These are phyloP conservation scores for Galeopsomyia nigrocyanea DNA, from an alignment of 2,888 invertebrate genomes.

Conservation along the genomic window DNA sequence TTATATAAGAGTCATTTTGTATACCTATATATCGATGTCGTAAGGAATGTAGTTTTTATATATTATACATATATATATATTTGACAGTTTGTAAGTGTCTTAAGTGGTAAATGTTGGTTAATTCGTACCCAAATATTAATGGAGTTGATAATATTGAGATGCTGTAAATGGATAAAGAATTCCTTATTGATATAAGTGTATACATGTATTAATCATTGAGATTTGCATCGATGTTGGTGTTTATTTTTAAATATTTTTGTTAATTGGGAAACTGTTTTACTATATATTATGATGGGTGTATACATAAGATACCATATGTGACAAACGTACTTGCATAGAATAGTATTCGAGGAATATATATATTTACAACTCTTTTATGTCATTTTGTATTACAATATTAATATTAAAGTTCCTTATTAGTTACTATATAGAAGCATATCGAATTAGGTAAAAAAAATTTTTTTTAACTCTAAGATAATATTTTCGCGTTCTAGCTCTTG, in stretches of 20 bases:
- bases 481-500: background rate
- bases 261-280: background rate
- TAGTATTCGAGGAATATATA: conserved; percentile 12
- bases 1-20: conserved; percentile 47
- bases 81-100: conserved; percentile 62
- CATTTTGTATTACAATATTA: background rate
- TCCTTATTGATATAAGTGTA: conserved; percentile 44
- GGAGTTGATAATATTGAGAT: conserved; percentile 33
- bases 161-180: conserved; percentile 33
- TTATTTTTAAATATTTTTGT: conserved; percentile 19
- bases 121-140: conserved; percentile 31
- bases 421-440: background rate
- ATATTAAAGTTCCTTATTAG: conserved; percentile 1
- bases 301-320: conserved; percentile 4
- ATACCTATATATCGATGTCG: conserved; percentile 61
- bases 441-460: background rate
- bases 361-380: background rate
- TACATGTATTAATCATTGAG: conserved; percentile 48
- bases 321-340: conserved; percentile 26
- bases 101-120: conserved; percentile 45
- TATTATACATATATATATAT: conserved; percentile 39
- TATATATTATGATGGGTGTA: conserved; percentile 6
- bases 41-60: conserved; percentile 62
- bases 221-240: conserved; percentile 35
- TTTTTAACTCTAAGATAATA: too few species aligned